Conservation (phyloP, 2,797 vertebrate genomes). For the Platalea minor region DNA sequence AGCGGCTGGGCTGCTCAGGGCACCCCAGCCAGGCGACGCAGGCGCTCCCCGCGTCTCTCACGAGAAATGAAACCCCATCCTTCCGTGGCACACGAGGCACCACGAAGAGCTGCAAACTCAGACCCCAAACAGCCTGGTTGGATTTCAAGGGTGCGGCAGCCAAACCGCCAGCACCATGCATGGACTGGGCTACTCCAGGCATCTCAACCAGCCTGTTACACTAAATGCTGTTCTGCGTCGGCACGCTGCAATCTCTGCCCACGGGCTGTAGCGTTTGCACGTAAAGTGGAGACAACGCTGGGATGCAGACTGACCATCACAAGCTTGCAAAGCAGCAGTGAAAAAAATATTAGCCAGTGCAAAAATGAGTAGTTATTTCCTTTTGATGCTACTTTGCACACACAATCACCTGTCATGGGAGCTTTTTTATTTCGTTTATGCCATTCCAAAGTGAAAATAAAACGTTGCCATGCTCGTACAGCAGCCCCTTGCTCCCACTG, state of each 20-base stretch:
- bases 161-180: neutral
- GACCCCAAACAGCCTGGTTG: neutral
- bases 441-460: neutral
- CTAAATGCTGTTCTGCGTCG: too few species aligned
- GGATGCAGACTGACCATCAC: neutral
- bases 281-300: fast-evolving
- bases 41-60: neutral
- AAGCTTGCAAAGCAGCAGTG: neutral
- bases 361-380: neutral
- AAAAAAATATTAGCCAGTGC: neutral
- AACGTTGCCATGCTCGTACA: neutral
- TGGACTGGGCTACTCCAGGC: neutral
- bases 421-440: neutral
- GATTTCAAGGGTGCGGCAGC: neutral
- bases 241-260: neutral
- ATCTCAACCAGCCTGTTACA: neutral
- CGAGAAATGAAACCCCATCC: neutral
- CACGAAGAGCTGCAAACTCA: neutral
- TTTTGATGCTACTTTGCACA: neutral
- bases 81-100: fast-evolving
- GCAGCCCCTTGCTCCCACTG: neutral
- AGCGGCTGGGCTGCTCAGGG: fast-evolving
- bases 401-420: neutral
- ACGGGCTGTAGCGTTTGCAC: fast-evolving
- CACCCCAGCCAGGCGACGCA: neutral